Base-by-base conservation (phyloP, 2,888 invertebrate genomes). In the Carpatolechia fugitivella region DNA sequence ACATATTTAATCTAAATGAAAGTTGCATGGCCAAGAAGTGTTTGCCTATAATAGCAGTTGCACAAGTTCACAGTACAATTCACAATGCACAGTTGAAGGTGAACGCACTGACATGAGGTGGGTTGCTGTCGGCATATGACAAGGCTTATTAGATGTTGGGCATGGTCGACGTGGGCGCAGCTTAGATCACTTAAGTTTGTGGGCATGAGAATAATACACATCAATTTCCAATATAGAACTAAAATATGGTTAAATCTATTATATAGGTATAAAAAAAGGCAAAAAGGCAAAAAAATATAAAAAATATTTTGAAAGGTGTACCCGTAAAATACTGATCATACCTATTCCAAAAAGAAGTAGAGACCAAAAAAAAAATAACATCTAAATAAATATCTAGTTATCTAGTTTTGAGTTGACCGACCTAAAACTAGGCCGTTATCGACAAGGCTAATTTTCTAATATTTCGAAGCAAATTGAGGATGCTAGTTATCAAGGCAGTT, bases 391-490 rank as follows among this genome's bases (percentile, higher is more conserved):
- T n/a, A n/a, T n/a, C n/a, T 20, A 24, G 20, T 20, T n/a, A 44
- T 40, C 47, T 56, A 52, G 53, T 47, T 60, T 56, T 56, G 64
- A 62, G 84, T 80, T 82, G 74, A 82, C 56, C 79, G 81, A 81
- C 78, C 85, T 72, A 58, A 69, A 85, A 76, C 66, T 82, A 74
- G 85, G 82, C 81, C 82, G 84, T 76, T 78, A 82, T 82, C 73
- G 77, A 82, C 77, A 80, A 69, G 67, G 72, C 76, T 80, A 76
- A 77, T 73, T 58, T 65, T 61, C 61, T 69, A 61, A 56, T 35
- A 68, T 72, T 72, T 76, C 75, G 74, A 76, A 72, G 68, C 72
- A 81, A 85, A 87, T 88, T 87, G 85, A 85, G 85, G 85, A 85
- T 79, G 80, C 78, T 71, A 79, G 79, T 78, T 80, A 85, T 80